These are phyloP conservation scores for Synchiropus splendidus DNA, from an alignment of 2,113 vertebrate species.

Conservation along the genomic window DNA sequence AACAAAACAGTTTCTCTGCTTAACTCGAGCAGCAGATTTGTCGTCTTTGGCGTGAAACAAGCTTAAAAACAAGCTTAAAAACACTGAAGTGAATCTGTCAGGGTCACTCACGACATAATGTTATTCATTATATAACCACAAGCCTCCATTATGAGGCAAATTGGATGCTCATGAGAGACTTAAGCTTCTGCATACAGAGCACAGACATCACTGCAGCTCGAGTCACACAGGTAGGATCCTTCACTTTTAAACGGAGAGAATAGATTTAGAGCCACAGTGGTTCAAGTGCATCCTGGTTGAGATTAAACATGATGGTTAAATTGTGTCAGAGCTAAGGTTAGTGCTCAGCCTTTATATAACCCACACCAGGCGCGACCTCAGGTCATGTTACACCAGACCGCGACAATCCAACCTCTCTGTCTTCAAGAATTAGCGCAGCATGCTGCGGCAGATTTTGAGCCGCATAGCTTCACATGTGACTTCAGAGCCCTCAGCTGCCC, in stretches of 20 bases:
- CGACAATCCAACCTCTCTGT: slow-evolving; percentile 2
- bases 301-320: slow-evolving; percentile 7
- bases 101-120: slow-evolving; percentile 1
- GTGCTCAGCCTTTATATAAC: neutral
- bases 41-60: slow-evolving; percentile 22
- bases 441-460: slow-evolving; percentile 7
- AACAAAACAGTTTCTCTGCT: slow-evolving; percentile 18
- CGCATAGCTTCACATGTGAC: slow-evolving; percentile 9
- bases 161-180: neutral
- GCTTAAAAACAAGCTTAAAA: slow-evolving; percentile 13
- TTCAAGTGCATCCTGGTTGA: no score
- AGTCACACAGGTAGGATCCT: slow-evolving; percentile 2
- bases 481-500: slow-evolving; percentile 11
- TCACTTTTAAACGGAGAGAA: neutral
- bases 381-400: neutral
- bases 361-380: neutral
- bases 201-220: neutral
- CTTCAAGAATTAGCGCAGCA: slow-evolving; percentile 5
- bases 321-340: slow-evolving; percentile 2
- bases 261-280: no score
- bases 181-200: no score
- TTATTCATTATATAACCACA: slow-evolving; percentile 7
- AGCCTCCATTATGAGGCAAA: slow-evolving; percentile 13
- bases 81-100: slow-evolving; percentile 6
- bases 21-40: slow-evolving; percentile 23